These are phyloP conservation scores for Cottoperca gobio DNA, from an alignment of 2,797 vertebrate genomes.

Conservation along the genomic window DNA sequence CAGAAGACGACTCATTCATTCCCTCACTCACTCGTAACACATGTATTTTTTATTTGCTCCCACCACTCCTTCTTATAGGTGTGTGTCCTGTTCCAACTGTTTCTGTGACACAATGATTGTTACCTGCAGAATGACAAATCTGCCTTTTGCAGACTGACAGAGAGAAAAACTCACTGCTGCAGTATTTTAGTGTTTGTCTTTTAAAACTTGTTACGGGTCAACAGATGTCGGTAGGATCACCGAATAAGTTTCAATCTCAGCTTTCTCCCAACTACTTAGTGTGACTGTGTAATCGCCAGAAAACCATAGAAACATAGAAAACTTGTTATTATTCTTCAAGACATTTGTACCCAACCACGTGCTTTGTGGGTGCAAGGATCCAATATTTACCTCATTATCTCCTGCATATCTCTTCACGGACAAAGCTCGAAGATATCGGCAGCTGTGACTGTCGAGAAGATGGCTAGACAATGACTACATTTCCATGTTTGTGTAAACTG, in stretches of 20 bases:
- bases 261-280: not conserved
- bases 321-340: conserved; percentile 13
- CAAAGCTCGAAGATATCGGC: too few relatives aligned
- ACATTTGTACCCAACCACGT: conserved; percentile 20
- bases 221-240: not conserved
- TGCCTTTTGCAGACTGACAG: not conserved
- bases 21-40: conserved; percentile 19
- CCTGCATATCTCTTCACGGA: not conserved
- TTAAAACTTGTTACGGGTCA: not conserved
- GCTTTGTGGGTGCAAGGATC: conserved; percentile 19
- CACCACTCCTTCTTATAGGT: conserved; percentile 1
- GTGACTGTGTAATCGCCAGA: not conserved
- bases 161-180: not conserved
- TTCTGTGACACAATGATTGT: not conserved
- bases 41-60: conserved; percentile 53
- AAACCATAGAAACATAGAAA: conserved; percentile 11
- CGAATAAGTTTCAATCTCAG: not conserved
- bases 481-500: conserved; percentile 1
- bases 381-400: conserved; percentile 42
- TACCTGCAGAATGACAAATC: not conserved
- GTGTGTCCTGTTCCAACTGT: conserved; percentile 4
- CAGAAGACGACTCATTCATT: conserved; percentile 55
- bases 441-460: conserved; percentile 10
- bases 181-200: not conserved
- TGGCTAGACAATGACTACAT: not conserved